phyloP scores from a whole-genome alignment of 2,797 vertebrate species.

The Cuniculus paca region DNA sequence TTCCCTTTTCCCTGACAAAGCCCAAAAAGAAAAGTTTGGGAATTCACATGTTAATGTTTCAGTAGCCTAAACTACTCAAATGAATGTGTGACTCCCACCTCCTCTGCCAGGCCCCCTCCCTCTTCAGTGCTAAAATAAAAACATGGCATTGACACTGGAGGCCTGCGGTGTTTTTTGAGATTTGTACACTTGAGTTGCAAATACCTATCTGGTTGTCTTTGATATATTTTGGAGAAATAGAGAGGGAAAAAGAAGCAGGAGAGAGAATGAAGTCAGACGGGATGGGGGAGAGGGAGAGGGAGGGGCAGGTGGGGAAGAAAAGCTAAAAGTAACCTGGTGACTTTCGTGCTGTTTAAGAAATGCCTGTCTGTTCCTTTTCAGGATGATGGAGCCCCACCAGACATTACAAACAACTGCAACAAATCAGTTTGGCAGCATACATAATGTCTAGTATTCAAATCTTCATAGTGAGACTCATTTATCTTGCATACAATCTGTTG shows the following conservation, averaged over 20 bases:
- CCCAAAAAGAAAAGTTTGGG: constrained; percentile 83
- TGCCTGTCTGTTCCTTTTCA: constrained; percentile 85
- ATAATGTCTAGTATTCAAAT: constrained; percentile 89
- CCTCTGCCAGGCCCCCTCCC: constrained; percentile 50
- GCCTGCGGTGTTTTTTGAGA: constrained; percentile 84
- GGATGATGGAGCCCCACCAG: constrained; percentile 84
- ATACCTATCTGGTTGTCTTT: constrained; percentile 78
- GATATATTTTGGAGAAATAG: constrained; percentile 17
- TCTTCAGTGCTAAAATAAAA: constrained; percentile 84
- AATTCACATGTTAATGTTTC: constrained; percentile 87
- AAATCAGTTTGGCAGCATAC: constrained; percentile 88
- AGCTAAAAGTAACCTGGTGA: constrained; percentile 37
- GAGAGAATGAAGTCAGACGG: neutral
- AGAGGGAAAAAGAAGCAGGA: neutral
- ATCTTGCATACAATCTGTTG: constrained; percentile 89
- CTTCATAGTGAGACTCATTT: constrained; percentile 86
- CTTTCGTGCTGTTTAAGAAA: constrained; percentile 74
- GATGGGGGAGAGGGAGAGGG: neutral
- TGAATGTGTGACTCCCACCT: constrained; percentile 65
- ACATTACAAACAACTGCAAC: constrained; percentile 88
- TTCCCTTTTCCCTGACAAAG: constrained; percentile 69
- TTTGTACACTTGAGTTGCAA: constrained; percentile 80
- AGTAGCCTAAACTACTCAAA: constrained; percentile 82
- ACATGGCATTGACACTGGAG: constrained; percentile 79
- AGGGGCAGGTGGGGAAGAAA: neutral